Evolutionary conservation across 1,140 invertebrate genomes (phyloP).

Genomic region (Trialeurodes vaporariorum): DNA sequence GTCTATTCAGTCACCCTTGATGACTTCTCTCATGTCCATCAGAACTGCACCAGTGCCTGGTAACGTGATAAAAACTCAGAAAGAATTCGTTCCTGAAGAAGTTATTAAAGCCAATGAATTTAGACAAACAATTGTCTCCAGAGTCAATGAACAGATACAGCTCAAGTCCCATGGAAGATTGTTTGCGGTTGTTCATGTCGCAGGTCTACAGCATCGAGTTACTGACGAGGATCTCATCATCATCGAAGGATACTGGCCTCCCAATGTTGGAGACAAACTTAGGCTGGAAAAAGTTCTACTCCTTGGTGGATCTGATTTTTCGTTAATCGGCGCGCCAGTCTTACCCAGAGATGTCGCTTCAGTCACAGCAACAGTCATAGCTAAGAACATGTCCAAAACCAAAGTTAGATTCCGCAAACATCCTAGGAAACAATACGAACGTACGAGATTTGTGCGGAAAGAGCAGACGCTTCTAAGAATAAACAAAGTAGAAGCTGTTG

Average conservation of each 20-base stretch:
- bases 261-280: slow-evolving; percentile 67
- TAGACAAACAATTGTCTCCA: neutral
- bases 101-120: neutral
- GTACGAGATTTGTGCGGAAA: slow-evolving; percentile 21
- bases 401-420: slow-evolving; percentile 40
- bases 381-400: slow-evolving; percentile 76
- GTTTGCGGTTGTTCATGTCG: slow-evolving; percentile 74
- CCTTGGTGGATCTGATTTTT: slow-evolving; percentile 73
- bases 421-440: slow-evolving; percentile 23
- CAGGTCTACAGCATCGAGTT: slow-evolving; percentile 76
- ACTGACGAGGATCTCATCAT: slow-evolving; percentile 77
- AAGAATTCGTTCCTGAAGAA: neutral
- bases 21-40: too few relatives aligned
- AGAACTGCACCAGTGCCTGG: neutral
- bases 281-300: slow-evolving; percentile 74
- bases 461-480: slow-evolving; percentile 17
- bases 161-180: slow-evolving; percentile 36
- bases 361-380: slow-evolving; percentile 75
- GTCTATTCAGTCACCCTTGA: neutral
- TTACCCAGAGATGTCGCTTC: slow-evolving; percentile 58
- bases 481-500: slow-evolving; percentile 10
- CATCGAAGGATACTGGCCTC: slow-evolving; percentile 71
- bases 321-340: slow-evolving; percentile 68
- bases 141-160: neutral
- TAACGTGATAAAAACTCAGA: neutral